Percentiles rank a stretch among this genome's conserved stretches.
These are phyloP conservation scores for Euthynnus affinis DNA, from an alignment of 2,797 vertebrate genomes.

Conservation along the genomic window DNA sequence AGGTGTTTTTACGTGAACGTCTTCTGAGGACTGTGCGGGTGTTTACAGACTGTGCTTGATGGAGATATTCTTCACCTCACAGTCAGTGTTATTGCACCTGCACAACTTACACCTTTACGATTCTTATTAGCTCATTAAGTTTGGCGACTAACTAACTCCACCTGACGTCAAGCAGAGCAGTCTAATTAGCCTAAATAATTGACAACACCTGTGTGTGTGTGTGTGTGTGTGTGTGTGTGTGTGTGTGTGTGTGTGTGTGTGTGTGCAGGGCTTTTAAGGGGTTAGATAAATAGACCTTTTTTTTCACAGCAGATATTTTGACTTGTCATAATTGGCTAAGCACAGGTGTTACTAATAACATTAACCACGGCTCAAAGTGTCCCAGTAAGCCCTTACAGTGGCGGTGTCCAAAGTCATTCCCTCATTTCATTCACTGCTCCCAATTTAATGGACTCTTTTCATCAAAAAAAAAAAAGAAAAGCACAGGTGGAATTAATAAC, in stretches of 20 bases:
- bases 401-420: too few species aligned
- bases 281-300: neutral
- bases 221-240: too few species aligned
- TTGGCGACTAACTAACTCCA: neutral
- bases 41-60: neutral
- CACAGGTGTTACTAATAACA: too few species aligned
- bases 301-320: neutral
- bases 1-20: neutral
- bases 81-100: too few species aligned
- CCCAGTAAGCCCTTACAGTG: neutral
- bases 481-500: too few species aligned
- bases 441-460: too few species aligned
- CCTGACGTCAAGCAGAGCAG: neutral
- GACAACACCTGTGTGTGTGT: neutral
- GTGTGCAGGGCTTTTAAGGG: neutral
- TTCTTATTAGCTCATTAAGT: neutral
- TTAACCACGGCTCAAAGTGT: neutral
- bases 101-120: neutral
- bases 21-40: neutral
- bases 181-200: neutral
- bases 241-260: neutral
- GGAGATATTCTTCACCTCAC: neutral
- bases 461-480: too few species aligned
- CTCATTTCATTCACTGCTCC: too few species aligned
- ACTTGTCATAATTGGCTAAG: too few species aligned